These are phyloP conservation scores for Nestor notabilis DNA, from an alignment of 2,113 vertebrate genomes.

Conservation along the genomic window DNA sequence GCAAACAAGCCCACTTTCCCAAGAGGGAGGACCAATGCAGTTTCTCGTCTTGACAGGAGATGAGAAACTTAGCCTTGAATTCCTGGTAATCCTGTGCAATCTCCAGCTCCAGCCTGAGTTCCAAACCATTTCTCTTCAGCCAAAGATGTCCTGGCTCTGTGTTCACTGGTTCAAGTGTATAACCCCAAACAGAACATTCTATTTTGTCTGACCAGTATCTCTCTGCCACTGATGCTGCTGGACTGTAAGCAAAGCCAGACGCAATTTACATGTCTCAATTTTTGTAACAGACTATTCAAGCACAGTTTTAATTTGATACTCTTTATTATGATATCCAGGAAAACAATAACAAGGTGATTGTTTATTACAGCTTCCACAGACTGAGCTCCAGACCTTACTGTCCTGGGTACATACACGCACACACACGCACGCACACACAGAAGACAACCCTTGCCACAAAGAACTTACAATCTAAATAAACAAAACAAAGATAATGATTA, in stretches of 20 bases:
- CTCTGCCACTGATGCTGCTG: not conserved
- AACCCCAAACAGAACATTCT: not conserved
- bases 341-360: slow-evolving; percentile 53
- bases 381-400: not conserved
- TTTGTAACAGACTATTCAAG: slow-evolving; percentile 49
- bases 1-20: not conserved
- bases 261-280: not conserved
- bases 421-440: not conserved
- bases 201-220: not conserved
- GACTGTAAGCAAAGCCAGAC: not conserved
- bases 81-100: not conserved
- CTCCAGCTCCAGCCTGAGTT: not conserved
- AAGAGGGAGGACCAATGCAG: not conserved
- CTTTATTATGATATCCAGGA: slow-evolving; percentile 62
- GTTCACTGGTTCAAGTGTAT: not conserved
- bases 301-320: slow-evolving; percentile 21
- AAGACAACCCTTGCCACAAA: slow-evolving; percentile 39
- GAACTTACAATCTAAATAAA: slow-evolving; percentile 49
- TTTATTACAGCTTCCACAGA: slow-evolving; percentile 56
- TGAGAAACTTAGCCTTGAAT: not conserved
- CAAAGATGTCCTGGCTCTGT: not conserved
- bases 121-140: not conserved
- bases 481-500: slow-evolving; percentile 30
- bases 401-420: not conserved
- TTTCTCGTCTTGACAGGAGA: not conserved